Percentiles rank a stretch among this genome's conserved stretches.
Conservation (phyloP, 92 coral and sea anemone genomes). For the Palythoa heliodiscus region DNA sequence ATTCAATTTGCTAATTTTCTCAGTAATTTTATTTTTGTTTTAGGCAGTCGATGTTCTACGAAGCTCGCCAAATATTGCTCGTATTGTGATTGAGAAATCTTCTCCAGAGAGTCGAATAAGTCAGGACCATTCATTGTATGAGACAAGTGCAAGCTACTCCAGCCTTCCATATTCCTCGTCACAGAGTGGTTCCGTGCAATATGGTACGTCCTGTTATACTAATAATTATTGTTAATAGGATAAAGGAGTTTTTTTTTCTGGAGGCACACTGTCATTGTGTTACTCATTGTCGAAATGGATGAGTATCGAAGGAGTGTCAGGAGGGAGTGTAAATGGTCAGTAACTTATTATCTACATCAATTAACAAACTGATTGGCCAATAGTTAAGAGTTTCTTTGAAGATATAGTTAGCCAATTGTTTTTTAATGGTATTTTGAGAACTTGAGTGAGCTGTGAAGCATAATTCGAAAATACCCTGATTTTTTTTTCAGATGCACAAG, state of each 20-base stretch:
- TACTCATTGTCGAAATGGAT: not conserved
- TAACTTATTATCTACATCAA: no score
- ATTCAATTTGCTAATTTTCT: not conserved
- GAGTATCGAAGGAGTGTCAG: no score
- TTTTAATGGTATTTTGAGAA: no score
- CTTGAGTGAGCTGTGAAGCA: no score
- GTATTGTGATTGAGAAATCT: constrained; percentile 92
- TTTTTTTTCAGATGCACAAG: no score
- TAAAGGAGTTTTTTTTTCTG: not conserved
- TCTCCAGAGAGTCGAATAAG: constrained; percentile 63
- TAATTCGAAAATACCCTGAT: no score
- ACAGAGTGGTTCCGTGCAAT: constrained; percentile 69
- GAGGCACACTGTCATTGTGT: not conserved
- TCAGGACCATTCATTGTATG: constrained; percentile 19
- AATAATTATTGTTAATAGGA: not conserved
- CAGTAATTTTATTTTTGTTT: not conserved
- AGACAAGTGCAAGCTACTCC: constrained; percentile 41
- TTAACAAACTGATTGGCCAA: no score
- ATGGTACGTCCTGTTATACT: not conserved
- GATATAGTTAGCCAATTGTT: no score
- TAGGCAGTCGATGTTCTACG: constrained; percentile 97
- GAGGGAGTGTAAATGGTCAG: no score
- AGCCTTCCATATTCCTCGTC: constrained; percentile 45
- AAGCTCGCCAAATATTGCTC: constrained; percentile 87
- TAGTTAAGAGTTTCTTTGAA: no score